Conservation (phyloP, 2,888 invertebrate species). For the Formica aserva region DNA sequence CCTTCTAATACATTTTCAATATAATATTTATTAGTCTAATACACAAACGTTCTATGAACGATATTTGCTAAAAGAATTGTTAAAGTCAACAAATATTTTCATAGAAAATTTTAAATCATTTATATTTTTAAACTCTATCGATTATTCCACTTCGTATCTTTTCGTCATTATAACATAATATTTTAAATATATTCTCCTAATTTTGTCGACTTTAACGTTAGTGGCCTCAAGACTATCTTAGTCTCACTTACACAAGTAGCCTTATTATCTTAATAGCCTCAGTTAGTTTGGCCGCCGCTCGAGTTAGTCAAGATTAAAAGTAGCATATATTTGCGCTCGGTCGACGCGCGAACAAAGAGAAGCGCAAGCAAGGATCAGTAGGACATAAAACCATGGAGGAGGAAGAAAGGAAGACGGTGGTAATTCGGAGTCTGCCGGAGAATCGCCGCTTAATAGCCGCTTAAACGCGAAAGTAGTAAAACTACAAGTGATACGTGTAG, state of each 20-base stretch:
- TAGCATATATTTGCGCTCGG: constrained; percentile 72
- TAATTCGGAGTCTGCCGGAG: constrained; percentile 61
- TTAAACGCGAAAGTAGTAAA: constrained; percentile 78
- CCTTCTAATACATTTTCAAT: not conserved
- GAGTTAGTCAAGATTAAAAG: constrained; percentile 65
- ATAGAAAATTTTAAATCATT: not conserved
- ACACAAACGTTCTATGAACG: not conserved
- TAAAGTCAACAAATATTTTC: not conserved
- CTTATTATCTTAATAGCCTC: not conserved
- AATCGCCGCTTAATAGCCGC: constrained; percentile 77
- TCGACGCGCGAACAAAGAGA: constrained; percentile 76
- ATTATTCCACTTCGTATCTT: not conserved
- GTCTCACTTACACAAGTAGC: not conserved
- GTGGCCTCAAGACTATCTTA: not conserved
- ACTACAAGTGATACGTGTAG: constrained; percentile 63
- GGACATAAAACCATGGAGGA: constrained; percentile 67
- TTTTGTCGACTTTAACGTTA: not conserved
- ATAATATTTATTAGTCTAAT: not conserved
- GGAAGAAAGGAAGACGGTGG: not conserved
- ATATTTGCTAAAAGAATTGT: not conserved
- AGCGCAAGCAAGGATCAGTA: constrained; percentile 58
- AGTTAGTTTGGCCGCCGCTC: not conserved
- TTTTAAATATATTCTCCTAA: not conserved
- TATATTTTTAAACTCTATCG: not conserved
- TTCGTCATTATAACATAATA: not conserved